Evolutionary conservation across 2,888 invertebrate species (phyloP).

Genomic region (Spilosoma lubricipeda): DNA sequence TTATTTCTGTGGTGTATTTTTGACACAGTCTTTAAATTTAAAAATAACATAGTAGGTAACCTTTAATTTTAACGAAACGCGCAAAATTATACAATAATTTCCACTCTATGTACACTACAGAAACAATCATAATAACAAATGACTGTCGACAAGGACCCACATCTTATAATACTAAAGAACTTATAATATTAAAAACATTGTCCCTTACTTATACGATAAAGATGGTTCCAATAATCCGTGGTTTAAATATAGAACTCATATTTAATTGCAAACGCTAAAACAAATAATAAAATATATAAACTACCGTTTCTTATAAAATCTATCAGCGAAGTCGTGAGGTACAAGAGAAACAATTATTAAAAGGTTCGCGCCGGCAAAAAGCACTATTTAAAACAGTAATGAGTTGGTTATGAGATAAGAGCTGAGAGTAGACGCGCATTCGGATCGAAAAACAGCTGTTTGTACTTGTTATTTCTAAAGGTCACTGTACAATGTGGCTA

Average conservation of each 20-base stretch:
- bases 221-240: too few relatives aligned
- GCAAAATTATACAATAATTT: too few relatives aligned
- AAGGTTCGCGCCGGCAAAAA: slow-evolving; percentile 36
- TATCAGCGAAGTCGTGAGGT: slow-evolving; percentile 40
- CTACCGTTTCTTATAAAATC: slow-evolving; percentile 18
- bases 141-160: too few relatives aligned
- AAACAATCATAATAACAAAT: too few relatives aligned
- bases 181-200: too few relatives aligned
- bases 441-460: slow-evolving; percentile 49
- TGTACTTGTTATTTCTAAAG: slow-evolving; percentile 38
- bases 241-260: not conserved
- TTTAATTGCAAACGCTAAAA: slow-evolving; percentile 3
- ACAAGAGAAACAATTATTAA: slow-evolving; percentile 39
- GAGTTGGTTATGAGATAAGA: slow-evolving; percentile 61
- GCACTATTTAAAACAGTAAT: slow-evolving; percentile 52
- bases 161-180: too few relatives aligned
- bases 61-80: too few relatives aligned
- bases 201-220: too few relatives aligned
- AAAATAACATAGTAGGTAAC: too few relatives aligned
- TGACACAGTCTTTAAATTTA: too few relatives aligned
- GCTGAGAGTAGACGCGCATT: slow-evolving; percentile 45
- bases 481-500: slow-evolving; percentile 21
- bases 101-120: too few relatives aligned
- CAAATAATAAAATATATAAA: slow-evolving; percentile 7
- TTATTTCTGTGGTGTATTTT: too few relatives aligned